Evolutionary conservation across 2,113 vertebrate genomes (phyloP), one percentile per base, ranked within the genome.

Genomic region (Pan troglodytes): DNA sequence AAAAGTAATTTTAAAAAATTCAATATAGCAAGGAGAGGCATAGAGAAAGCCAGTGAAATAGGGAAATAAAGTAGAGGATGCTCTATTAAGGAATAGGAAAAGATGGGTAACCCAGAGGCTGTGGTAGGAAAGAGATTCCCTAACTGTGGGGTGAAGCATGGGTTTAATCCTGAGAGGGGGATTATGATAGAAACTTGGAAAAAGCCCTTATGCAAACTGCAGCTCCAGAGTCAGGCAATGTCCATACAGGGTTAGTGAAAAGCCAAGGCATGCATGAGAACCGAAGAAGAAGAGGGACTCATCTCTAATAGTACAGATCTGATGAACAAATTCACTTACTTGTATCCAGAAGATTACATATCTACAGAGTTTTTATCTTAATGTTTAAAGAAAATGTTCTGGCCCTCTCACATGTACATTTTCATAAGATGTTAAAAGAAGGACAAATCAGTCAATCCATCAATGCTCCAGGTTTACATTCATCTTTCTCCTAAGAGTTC

Each of bases 1-100:
- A 95, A 94, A 75, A 72, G 78, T 55, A 55, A 84, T 75, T 92
- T 81, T 4, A 61, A 82, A 79, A 25, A 23, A 11, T 50, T 86
- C 68, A 64, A 35, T 20, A 82, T 8, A 52, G 13, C 61, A 96
- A 35, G 45, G 35, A 82, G 38, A 94, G 38, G 12, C 10, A 73
- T 2, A 70, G 14, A 79, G 40, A 43, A 92, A 94, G 20, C 7
- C 27, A 59, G n/a, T 8, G 20, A 89, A 75, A 38, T 32, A 73
- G n/a, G 85, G 18, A 70, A 78, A 90, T 8, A 59, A 70, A 92
- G 72, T 2, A 30, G 12, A 90, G 20, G 12, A 55, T 23, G 23
- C 10, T 18, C 67, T 0, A 30, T 32, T 59, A 23, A 52, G 27
- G 35, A 75, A 88, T 2, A 93, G 18, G 12, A 86, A 93, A 81